Base-by-base conservation (phyloP, 2,888 invertebrate species). In the Drosophila phalerata region DNA sequence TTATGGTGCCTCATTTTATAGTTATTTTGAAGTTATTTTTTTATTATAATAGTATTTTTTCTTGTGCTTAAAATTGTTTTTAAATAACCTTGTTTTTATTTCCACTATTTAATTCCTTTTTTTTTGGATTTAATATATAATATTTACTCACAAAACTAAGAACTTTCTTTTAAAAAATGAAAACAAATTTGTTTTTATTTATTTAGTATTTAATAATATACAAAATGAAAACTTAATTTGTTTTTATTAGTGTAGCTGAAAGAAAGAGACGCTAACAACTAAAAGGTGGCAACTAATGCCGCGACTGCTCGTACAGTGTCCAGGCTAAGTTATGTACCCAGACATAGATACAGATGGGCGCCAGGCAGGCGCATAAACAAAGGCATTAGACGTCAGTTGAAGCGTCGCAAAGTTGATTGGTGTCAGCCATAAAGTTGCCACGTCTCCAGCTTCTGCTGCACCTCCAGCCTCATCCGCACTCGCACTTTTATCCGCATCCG, bases 361-460 rank as follows among this genome's bases (percentile, higher is more conserved):
- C 34, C 47, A 19, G 32, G 22, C 60, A 25, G 52, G 38, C 63
- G 79, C 77, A 84, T 84, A 81, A 86, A 79, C 83, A 79, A 84
- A 81, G 85, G 87, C 87, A 87, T 84, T 84, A 84, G 87, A 87
- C 72, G 78, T 70, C 77, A 75, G 78, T 61, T 56, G 58, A 53
- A 72, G 69, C 74, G 66, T 72, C 76, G 65, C 65, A 85, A 82
- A 85, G 87, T 86, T 84, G 83, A 84, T 88, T 85, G 86, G 78
- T 85, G 88, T 81, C 81, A 77, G 86, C 88, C 79, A 85, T 88
- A 83, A 85, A 85, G 79, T 83, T 77, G 68, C 56, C 56, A 43
- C 56, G 61, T 60, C 66, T 65, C 57, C 57, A 30, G 34, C 66
- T 63, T 5, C 48, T 45, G 48, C 30, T 66, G 6, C 5, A 28